phyloP scores from a whole-genome alignment of 2,888 invertebrate species.

The Pharmacophagus antenor region DNA sequence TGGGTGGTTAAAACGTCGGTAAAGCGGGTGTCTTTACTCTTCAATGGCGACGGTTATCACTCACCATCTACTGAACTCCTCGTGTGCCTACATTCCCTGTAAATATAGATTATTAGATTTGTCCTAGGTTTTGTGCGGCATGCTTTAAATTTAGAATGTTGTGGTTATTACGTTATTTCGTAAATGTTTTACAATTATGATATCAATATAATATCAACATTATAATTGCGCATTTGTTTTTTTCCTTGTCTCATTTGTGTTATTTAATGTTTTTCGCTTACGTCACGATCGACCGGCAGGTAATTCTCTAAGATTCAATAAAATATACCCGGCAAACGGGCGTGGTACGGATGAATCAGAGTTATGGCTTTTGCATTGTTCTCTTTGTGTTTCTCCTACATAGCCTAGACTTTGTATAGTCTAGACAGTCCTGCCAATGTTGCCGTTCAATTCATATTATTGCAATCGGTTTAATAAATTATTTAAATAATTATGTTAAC shows the following conservation, averaged over 20 bases:
- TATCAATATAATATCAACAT: neutral
- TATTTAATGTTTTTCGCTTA: constrained; percentile 1
- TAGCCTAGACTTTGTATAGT: constrained; percentile 5
- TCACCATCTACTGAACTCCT: no score
- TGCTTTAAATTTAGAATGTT: no score
- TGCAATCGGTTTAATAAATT: neutral
- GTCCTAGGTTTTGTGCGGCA: no score
- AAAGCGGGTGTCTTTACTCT: no score
- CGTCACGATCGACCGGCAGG: neutral
- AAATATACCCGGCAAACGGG: constrained; percentile 16
- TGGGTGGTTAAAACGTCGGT: no score
- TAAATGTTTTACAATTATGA: neutral
- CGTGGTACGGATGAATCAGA: constrained; percentile 23
- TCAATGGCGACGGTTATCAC: no score
- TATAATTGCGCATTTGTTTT: neutral
- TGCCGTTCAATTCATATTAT: neutral
- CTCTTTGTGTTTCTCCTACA: constrained; percentile 25
- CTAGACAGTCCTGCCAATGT: constrained; percentile 3
- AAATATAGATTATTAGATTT: no score
- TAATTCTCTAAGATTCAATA: constrained; percentile 3
- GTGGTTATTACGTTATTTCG: no score
- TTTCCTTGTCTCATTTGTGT: neutral
- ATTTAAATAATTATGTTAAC: neutral
- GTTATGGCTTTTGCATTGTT: constrained; percentile 15
- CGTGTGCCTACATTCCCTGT: no score